Base-by-base conservation (phyloP, 2,113 vertebrate species). In the Sinocyclocheilus rhinocerous region DNA sequence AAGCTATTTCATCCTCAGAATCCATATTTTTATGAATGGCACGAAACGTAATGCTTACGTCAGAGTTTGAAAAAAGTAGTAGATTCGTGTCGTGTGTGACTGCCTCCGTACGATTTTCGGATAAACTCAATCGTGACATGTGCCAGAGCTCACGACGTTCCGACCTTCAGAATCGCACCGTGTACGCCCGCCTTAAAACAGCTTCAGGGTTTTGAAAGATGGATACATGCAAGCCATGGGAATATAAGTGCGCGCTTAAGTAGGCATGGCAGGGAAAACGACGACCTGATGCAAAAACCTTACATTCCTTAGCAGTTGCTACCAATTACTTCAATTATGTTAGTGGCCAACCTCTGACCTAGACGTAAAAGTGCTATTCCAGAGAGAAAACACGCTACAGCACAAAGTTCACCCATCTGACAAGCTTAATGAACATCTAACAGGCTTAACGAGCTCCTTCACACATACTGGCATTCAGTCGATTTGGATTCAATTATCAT, bases 401-500 rank as follows among this genome's bases (percentile, higher is more conserved):
- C 18, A 20, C 39, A 29, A 50, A 87, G 84, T 84, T 85, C 85
- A 82, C 76, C 42, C 12, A 67, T 33, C 85, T 84, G 85, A 86
- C 81, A 63, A 70, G 59, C 72, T 73, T 89, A 87, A 89, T 89
- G 72, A 87, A 82, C 83, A 89, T 87, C 72, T 85, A 85, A 77
- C 39, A 39, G 78, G 78, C 70, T 73, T 85, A 89, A 87, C 55
- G 72, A 89, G 80, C 69, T 84, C 45, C 39, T 82, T 78, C 52
- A 24, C 72, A 70, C 77, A 81, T 33, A 81, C 85, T 65, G 81
- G 69, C 70, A 69, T 87, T 89, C 83, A 89, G 80, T 89, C 85
- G 85, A 87, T 89, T 87, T 76, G 80, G 81, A 72, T 89, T 72
- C 86, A 87, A 89, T 87, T 87, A 87, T 83, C 50, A 87, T 89